A percentile compares a stretch with the other conserved stretches of the same genome.
Conservation (phyloP, 1,140 invertebrate species). For the Zaprionus gabonicus region DNA sequence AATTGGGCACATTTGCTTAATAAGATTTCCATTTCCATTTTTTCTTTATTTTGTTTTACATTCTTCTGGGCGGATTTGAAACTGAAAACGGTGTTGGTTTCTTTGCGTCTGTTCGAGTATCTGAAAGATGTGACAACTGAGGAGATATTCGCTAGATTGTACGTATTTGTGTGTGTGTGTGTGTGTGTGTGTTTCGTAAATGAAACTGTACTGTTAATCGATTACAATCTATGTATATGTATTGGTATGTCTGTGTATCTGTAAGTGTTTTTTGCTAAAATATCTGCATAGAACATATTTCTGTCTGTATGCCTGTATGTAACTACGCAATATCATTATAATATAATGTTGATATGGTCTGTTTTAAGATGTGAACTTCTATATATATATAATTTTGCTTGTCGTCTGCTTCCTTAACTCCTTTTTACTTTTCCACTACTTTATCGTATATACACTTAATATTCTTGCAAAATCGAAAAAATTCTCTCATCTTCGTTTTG, state of each 20-base stretch:
- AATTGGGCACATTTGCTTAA: slow-evolving; percentile 41
- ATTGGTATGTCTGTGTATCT: slow-evolving; percentile 32
- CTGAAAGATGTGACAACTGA: slow-evolving; percentile 38
- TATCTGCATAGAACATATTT: slow-evolving; percentile 45
- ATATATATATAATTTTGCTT: slow-evolving; percentile 19
- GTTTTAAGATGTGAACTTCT: slow-evolving; percentile 56
- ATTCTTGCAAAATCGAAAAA: slow-evolving; percentile 44
- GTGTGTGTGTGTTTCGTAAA: background rate
- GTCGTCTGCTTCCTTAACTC: slow-evolving; percentile 23
- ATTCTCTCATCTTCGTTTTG: slow-evolving; percentile 7
- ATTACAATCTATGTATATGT: slow-evolving; percentile 35
- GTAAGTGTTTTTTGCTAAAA: slow-evolving; percentile 53
- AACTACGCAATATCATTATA: slow-evolving; percentile 40
- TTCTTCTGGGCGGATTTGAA: slow-evolving; percentile 57
- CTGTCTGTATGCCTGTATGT: background rate
- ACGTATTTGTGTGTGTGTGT: slow-evolving; percentile 6
- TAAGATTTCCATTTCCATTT: slow-evolving; percentile 18
- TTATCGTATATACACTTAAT: slow-evolving; percentile 36
- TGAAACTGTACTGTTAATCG: slow-evolving; percentile 19
- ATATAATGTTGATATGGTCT: slow-evolving; percentile 78
- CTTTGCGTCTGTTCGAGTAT: slow-evolving; percentile 14
- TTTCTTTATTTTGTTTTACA: slow-evolving; percentile 5
- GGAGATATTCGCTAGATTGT: slow-evolving; percentile 18
- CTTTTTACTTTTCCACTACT: slow-evolving; percentile 40
- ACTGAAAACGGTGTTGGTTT: slow-evolving; percentile 56